Evolutionary conservation across 2,888 invertebrate species (phyloP).

Genomic region (Pogonocherus hispidulus): DNA sequence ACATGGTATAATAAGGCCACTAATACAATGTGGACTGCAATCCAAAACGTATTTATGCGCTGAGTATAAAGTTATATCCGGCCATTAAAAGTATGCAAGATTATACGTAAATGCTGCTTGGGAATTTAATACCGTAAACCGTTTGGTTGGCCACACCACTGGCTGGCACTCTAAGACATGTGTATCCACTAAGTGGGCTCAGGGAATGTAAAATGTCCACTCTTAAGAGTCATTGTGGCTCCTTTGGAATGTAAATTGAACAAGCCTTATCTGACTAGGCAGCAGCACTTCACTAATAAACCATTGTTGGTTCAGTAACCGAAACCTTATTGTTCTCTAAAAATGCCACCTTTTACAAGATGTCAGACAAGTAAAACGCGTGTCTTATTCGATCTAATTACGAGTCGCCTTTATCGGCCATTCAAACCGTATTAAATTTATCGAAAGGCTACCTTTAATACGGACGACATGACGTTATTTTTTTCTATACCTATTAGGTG

Average conservation of each 20-base stretch:
- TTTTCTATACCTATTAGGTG: not conserved
- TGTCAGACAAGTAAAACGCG: conserved; percentile 27
- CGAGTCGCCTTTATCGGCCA: conserved; percentile 12
- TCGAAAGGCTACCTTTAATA: conserved; percentile 14
- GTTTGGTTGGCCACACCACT: conserved; percentile 10
- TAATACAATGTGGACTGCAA: too few species aligned
- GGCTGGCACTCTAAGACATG: conserved; percentile 9
- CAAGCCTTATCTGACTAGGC: conserved; percentile 66
- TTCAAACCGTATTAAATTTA: conserved; percentile 23
- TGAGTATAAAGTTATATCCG: too few species aligned
- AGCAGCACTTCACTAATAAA: conserved; percentile 67
- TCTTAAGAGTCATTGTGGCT: conserved; percentile 64
- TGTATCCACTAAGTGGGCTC: conserved; percentile 56
- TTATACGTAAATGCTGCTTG: too few species aligned
- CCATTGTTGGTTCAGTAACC: conserved; percentile 66
- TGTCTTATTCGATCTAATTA: conserved; percentile 27
- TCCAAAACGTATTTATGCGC: too few species aligned
- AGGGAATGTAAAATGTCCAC: conserved; percentile 66
- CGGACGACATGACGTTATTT: not conserved
- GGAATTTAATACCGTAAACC: not conserved
- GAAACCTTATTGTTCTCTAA: conserved; percentile 65
- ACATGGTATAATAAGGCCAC: too few species aligned
- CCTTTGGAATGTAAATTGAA: conserved; percentile 68
- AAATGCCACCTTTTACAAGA: conserved; percentile 49
- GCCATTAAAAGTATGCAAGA: too few species aligned